A percentile compares a stretch with the other conserved stretches of the same genome.
Evolutionary conservation across 92 coral and sea anemone species (phyloP).

Genomic region (Porites rus): DNA sequence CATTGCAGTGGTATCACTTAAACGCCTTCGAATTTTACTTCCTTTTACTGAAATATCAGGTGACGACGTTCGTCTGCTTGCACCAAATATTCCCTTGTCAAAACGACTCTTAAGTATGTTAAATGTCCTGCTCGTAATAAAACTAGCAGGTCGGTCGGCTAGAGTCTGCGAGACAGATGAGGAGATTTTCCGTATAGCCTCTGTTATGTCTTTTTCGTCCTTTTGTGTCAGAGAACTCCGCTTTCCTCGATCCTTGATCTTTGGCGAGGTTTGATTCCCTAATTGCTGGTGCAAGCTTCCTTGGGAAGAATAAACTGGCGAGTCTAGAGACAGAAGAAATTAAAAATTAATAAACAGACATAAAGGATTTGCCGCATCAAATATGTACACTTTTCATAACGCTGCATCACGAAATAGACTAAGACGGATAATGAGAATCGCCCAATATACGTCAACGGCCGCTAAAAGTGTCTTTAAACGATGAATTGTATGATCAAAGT

Average conservation of each 20-base stretch:
- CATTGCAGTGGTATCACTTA: constrained; percentile 35
- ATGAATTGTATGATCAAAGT: neutral
- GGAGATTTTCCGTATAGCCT: constrained; percentile 85
- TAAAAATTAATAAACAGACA: constrained; percentile 26
- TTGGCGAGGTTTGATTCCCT: constrained; percentile 46
- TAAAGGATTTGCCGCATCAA: constrained; percentile 10
- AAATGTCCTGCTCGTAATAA: constrained; percentile 72
- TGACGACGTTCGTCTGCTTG: constrained; percentile 50
- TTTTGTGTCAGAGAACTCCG: constrained; percentile 54
- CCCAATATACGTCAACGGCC: neutral
- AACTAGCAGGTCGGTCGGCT: constrained; percentile 58
- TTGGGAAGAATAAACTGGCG: constrained; percentile 68
- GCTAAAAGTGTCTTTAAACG: neutral
- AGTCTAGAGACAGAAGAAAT: constrained; percentile 55
- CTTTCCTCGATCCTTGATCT: constrained; percentile 49
- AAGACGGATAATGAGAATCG: neutral
- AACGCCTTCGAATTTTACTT: constrained; percentile 30
- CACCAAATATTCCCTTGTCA: constrained; percentile 65
- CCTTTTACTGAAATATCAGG: constrained; percentile 34
- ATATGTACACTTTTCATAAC: constrained; percentile 37
- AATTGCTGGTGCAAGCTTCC: constrained; percentile 55
- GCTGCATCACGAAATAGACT: neutral
- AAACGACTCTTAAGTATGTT: constrained; percentile 75
- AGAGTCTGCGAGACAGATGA: constrained; percentile 66
- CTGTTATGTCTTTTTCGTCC: constrained; percentile 87